These are phyloP conservation scores for Boleophthalmus pectinirostris DNA, from an alignment of 2,113 vertebrate genomes.

Conservation along the genomic window DNA sequence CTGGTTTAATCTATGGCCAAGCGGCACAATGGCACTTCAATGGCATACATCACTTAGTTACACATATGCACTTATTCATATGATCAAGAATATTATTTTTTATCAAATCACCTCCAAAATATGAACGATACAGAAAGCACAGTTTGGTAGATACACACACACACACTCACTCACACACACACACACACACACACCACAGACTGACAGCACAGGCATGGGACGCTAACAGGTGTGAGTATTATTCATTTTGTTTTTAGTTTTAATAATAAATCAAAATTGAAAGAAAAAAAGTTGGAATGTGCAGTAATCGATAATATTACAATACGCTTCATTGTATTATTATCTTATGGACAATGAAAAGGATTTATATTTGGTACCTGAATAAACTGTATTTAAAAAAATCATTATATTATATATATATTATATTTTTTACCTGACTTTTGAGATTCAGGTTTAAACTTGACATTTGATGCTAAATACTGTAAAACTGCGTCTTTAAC, in stretches of 20 bases:
- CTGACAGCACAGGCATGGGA: conserved; percentile 1
- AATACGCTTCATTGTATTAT: background rate
- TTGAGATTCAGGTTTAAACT: too few species aligned
- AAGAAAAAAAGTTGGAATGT: background rate
- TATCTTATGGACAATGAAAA: background rate
- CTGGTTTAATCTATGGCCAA: conserved; percentile 51
- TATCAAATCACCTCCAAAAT: conserved; percentile 42
- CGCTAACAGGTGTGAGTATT: background rate
- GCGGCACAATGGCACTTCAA: conserved; percentile 55
- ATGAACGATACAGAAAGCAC: background rate
- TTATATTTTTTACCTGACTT: too few species aligned
- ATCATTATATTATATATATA: too few species aligned
- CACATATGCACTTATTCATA: background rate
- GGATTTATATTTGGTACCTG: background rate
- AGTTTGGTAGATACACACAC: conserved; percentile 26
- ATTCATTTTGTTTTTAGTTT: too few species aligned
- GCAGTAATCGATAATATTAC: background rate
- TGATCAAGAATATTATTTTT: background rate
- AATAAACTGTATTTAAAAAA: background rate
- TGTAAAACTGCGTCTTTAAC: too few species aligned
- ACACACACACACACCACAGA: conserved; percentile 22
- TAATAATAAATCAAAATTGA: too few species aligned
- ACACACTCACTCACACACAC: conserved; percentile 17
- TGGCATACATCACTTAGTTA: conserved; percentile 15
- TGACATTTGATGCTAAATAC: too few species aligned